Conservation (phyloP, 2,113 vertebrate species). For the Alouatta palliata region DNA sequence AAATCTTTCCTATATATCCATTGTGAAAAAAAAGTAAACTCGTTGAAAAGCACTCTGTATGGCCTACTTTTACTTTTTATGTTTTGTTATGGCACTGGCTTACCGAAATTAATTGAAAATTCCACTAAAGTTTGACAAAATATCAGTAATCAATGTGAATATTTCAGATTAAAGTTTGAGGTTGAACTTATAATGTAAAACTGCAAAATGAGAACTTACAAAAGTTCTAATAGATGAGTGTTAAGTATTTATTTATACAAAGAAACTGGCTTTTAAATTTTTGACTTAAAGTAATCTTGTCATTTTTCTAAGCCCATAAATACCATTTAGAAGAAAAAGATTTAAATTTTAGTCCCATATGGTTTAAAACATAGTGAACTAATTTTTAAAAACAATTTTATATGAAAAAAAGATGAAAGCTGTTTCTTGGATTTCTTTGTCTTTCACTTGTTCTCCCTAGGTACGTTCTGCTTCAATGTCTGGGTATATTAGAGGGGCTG, state of each 20-base stretch:
- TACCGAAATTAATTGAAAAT: neutral
- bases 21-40: neutral
- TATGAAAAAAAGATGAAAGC: neutral
- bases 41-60: neutral
- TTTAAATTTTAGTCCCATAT: neutral
- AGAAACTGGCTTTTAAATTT: neutral
- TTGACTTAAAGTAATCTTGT: neutral
- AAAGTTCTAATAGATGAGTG: neutral
- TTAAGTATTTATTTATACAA: neutral
- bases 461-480: neutral
- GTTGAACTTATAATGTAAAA: neutral
- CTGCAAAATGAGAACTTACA: neutral
- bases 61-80: neutral
- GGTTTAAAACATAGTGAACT: neutral
- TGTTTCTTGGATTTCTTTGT: neutral
- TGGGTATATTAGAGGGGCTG: neutral
- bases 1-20: neutral
- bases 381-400: neutral
- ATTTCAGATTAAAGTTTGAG: neutral
- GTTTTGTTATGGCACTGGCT: neutral
- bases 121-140: neutral
- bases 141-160: neutral
- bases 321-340: neutral
- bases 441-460: neutral
- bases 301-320: neutral